These are phyloP conservation scores for Rousettus madagascariensis DNA, from an alignment of 2,797 vertebrate species.

Conservation along the genomic window DNA sequence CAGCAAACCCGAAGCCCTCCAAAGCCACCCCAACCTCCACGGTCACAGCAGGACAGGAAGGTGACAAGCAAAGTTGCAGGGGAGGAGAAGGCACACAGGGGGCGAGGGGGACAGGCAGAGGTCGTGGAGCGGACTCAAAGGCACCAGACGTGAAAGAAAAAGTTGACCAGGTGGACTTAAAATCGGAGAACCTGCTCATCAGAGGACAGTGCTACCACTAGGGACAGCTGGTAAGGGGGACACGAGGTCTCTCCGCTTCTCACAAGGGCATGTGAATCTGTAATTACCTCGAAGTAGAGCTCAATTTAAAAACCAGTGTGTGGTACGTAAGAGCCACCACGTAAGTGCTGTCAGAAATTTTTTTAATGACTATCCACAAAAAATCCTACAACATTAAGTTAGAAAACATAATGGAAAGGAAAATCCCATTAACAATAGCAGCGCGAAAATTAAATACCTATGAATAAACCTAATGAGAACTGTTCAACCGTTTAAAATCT, in stretches of 20 bases:
- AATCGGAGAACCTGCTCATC: not conserved
- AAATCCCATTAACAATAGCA: not conserved
- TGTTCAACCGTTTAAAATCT: not conserved
- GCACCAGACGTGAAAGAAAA: not conserved
- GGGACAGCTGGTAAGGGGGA: not conserved
- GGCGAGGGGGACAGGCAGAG: too few species aligned
- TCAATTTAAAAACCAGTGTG: not conserved
- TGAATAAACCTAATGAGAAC: not conserved
- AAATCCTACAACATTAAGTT: not conserved
- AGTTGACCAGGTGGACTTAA: not conserved
- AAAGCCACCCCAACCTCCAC: not conserved
- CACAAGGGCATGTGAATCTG: too few species aligned
- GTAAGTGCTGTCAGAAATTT: too few species aligned
- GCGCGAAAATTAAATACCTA: not conserved
- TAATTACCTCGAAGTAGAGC: not conserved
- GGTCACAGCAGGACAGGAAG: not conserved
- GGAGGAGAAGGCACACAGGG: not conserved
- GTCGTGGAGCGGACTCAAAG: not conserved
- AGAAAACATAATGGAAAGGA: not conserved
- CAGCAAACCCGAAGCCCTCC: not conserved
- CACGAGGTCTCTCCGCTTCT: not conserved
- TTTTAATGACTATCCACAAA: not conserved
- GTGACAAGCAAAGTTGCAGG: too few species aligned
- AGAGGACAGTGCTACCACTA: not conserved
- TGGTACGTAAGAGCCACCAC: not conserved